A percentile compares a stretch with the other conserved stretches of the same genome.
These are phyloP conservation scores for Cairina moschata DNA, from an alignment of 2,113 vertebrate species.

Conservation along the genomic window DNA sequence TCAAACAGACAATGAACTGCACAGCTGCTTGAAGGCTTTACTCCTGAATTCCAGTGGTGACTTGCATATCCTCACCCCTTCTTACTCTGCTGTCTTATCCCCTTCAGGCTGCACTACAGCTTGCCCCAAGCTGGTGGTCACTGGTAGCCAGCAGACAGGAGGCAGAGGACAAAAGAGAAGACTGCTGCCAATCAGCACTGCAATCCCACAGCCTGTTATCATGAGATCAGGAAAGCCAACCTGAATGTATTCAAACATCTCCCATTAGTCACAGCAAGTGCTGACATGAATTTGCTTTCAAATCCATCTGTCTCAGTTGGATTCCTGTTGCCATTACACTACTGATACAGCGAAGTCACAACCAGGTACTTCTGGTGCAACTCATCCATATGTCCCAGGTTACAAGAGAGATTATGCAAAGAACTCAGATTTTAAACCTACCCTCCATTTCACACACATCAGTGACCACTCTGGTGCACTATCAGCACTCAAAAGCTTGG, in stretches of 20 bases:
- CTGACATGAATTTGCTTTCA: background rate
- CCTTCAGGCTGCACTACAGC: fast-evolving
- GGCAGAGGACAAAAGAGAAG: background rate
- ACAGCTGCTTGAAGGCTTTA: background rate
- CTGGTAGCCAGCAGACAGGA: background rate
- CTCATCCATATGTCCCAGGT: background rate
- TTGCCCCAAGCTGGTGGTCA: background rate
- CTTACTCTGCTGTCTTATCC: background rate
- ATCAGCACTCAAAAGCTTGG: background rate
- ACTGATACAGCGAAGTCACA: background rate
- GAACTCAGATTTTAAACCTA: background rate
- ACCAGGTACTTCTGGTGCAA: background rate
- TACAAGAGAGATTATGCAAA: background rate
- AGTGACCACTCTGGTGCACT: background rate
- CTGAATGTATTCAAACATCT: fast-evolving
- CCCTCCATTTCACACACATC: background rate
- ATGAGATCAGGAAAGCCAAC: background rate
- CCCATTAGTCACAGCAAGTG: background rate
- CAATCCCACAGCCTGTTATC: background rate
- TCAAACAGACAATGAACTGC: background rate
- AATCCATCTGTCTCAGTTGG: background rate
- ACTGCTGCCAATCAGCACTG: background rate
- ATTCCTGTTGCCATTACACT: fast-evolving
- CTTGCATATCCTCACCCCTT: background rate
- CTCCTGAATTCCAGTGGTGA: background rate